Evolutionary conservation across 2,888 invertebrate species (phyloP).

Genomic region (Heliconius erato): DNA sequence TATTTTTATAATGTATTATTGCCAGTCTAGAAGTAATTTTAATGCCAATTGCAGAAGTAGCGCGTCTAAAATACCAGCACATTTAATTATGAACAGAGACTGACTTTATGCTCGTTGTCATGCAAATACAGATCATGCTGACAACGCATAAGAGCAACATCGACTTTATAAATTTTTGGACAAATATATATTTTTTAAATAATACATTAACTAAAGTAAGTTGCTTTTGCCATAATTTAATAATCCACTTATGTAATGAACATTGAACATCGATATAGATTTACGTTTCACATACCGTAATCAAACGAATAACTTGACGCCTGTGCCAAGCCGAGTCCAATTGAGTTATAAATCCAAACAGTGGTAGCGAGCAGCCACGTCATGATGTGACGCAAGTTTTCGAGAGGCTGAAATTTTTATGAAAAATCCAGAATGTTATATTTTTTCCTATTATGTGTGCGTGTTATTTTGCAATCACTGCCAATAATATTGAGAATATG

Average conservation of each 20-base stretch:
- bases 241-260: conserved; percentile 14
- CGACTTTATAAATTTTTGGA: conserved; percentile 53
- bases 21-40: conserved; percentile 15
- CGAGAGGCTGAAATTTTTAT: conserved; percentile 50
- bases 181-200: conserved; percentile 41
- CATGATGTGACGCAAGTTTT: conserved; percentile 84
- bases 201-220: conserved; percentile 34
- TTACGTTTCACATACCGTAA: conserved; percentile 69
- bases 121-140: conserved; percentile 78
- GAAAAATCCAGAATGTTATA: not conserved
- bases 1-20: not conserved
- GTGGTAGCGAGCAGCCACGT: conserved; percentile 86
- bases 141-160: conserved; percentile 74
- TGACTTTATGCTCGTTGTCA: conserved; percentile 69
- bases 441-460: not conserved
- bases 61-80: conserved; percentile 37
- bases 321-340: conserved; percentile 80
- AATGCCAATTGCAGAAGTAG: conserved; percentile 32
- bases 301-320: conserved; percentile 79
- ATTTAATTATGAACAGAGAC: conserved; percentile 36
- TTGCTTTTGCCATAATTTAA: conserved; percentile 11
- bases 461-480: too few species aligned
- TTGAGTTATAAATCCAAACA: conserved; percentile 86
- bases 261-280: conserved; percentile 11
- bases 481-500: not conserved